Evolutionary conservation across 2,113 vertebrate genomes (phyloP).

Genomic region (Psittacara wagleri): DNA sequence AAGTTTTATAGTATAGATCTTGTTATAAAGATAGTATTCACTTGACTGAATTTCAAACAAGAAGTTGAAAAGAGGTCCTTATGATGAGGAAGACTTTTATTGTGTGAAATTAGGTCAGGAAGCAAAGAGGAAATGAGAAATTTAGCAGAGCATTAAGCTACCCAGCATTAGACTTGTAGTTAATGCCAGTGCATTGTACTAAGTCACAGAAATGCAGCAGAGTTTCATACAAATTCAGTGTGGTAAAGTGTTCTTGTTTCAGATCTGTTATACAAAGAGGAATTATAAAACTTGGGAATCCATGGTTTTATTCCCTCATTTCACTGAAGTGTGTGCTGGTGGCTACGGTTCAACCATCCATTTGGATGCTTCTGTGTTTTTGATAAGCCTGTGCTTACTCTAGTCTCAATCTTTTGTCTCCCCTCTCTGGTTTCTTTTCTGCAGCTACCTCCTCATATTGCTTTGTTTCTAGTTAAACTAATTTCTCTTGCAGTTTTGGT

Average conservation of each 20-base stretch:
- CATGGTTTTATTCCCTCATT: neutral
- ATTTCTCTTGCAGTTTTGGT: neutral
- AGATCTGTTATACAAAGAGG: neutral
- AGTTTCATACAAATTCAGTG: neutral
- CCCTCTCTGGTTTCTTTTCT: neutral
- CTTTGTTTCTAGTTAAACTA: neutral
- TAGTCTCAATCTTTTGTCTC: neutral
- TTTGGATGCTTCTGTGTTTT: neutral
- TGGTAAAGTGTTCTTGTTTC: neutral
- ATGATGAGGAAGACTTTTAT: neutral
- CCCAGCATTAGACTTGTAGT: neutral
- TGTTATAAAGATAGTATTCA: neutral
- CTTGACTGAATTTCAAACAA: neutral
- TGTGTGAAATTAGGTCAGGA: neutral
- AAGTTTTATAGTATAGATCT: neutral
- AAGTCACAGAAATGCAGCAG: neutral
- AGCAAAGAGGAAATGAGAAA: neutral
- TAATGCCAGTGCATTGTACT: neutral
- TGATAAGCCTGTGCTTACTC: neutral
- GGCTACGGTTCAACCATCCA: neutral
- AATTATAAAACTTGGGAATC: neutral
- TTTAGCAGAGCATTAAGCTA: neutral
- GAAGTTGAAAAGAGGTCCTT: neutral
- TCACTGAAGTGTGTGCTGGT: neutral
- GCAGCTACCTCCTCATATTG: neutral